Conservation (phyloP, 2,888 invertebrate genomes). For the Sacculina carcini region DNA sequence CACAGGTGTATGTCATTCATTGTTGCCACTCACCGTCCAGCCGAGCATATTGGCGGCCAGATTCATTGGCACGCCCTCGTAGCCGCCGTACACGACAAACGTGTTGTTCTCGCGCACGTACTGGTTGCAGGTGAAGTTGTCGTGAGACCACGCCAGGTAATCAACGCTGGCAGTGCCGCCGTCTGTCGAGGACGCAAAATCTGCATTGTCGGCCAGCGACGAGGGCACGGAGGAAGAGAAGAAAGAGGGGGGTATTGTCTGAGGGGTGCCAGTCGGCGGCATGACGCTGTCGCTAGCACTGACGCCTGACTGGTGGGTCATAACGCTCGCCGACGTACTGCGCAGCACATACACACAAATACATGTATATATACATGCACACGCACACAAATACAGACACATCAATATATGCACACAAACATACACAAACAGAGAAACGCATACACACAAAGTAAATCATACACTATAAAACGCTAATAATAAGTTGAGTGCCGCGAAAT, state of each 20-base stretch:
- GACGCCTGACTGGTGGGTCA: neutral
- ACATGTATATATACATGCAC: slow-evolving; percentile 4
- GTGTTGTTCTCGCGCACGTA: slow-evolving; percentile 13
- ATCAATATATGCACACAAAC: neutral
- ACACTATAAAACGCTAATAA: no score
- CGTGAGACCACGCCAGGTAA: neutral
- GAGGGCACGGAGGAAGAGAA: neutral
- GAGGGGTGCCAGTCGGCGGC: neutral
- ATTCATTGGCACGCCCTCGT: slow-evolving; percentile 79
- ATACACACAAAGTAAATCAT: no score
- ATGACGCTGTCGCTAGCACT: neutral
- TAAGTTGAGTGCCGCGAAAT: no score
- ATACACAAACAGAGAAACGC: neutral
- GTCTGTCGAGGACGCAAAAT: neutral
- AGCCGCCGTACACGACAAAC: slow-evolving; percentile 24
- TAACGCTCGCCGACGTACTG: neutral
- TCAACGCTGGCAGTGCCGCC: neutral
- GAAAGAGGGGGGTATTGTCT: neutral
- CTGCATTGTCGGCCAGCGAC: neutral
- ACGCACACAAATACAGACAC: slow-evolving; percentile 7
- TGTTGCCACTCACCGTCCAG: slow-evolving; percentile 30
- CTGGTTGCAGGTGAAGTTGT: slow-evolving; percentile 11
- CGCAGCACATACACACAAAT: neutral
- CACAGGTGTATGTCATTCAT: neutral
- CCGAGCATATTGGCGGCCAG: slow-evolving; percentile 53